phyloP scores from a whole-genome alignment of 1,140 invertebrate genomes.

The Pseudomyrmex sp. region DNA sequence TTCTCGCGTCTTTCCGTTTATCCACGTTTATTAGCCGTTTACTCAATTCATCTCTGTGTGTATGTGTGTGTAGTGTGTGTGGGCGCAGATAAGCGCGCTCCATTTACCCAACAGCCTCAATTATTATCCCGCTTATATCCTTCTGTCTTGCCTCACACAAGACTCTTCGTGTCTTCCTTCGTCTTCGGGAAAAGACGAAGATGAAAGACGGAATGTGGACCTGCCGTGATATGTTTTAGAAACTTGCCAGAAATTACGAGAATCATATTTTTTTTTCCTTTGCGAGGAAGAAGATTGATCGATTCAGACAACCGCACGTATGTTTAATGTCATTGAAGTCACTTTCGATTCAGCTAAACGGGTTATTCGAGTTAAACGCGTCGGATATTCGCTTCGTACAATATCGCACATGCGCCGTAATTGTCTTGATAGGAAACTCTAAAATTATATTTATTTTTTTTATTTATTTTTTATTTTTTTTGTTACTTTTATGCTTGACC shows the following conservation, averaged over 20 bases:
- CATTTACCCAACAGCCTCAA: constrained; percentile 37
- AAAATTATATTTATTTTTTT: not conserved
- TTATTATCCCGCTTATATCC: constrained; percentile 12
- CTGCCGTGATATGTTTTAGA: constrained; percentile 26
- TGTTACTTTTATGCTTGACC: not conserved
- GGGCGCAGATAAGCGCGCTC: not conserved
- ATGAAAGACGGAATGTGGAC: constrained; percentile 15
- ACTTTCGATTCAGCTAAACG: not conserved
- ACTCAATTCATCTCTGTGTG: too few relatives aligned
- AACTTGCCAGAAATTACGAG: not conserved
- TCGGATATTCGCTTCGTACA: not conserved
- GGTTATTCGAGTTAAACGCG: not conserved
- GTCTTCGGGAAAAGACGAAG: not conserved
- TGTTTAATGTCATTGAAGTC: constrained; percentile 16
- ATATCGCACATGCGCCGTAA: too few relatives aligned
- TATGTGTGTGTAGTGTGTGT: not conserved
- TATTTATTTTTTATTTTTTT: not conserved
- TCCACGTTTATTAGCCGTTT: constrained; percentile 1
- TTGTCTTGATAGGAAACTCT: too few relatives aligned
- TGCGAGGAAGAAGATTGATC: constrained; percentile 10
- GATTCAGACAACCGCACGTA: constrained; percentile 13
- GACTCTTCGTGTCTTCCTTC: not conserved
- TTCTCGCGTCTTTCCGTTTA: constrained; percentile 1
- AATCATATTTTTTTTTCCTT: constrained; percentile 19
- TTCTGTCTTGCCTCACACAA: constrained; percentile 1